These are phyloP conservation scores for Drosophila equinoxialis DNA, from an alignment of 1,140 invertebrate genomes.

Conservation along the genomic window DNA sequence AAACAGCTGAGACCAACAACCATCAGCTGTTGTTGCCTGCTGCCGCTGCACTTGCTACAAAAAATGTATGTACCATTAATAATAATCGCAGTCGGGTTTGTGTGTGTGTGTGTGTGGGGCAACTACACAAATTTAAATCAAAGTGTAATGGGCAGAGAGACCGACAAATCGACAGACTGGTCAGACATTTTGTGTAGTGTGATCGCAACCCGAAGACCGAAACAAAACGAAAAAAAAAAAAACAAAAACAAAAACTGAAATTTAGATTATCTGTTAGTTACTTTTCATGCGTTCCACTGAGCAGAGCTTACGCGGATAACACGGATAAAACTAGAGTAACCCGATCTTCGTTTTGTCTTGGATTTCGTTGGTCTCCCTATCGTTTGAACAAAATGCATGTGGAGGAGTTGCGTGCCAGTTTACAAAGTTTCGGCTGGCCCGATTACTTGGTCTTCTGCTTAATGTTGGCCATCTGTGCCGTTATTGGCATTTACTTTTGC, in stretches of 20 bases:
- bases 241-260: constrained; percentile 25
- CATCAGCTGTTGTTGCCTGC: constrained; percentile 7
- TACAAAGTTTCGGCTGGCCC: constrained; percentile 87
- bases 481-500: constrained; percentile 91
- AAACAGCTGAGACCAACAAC: constrained; percentile 13
- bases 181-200: neutral
- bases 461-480: constrained; percentile 89
- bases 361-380: too few relatives aligned
- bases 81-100: constrained; percentile 17
- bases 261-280: constrained; percentile 48
- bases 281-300: constrained; percentile 61
- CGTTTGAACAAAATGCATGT: constrained; percentile 82
- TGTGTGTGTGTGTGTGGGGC: constrained; percentile 1
- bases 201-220: constrained; percentile 3
- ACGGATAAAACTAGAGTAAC: too few relatives aligned
- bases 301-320: constrained; percentile 41
- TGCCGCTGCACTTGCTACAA: neutral
- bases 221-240: constrained; percentile 1
- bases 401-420: constrained; percentile 85
- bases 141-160: constrained; percentile 2
- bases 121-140: constrained; percentile 47
- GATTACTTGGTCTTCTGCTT: constrained; percentile 89
- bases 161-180: neutral
- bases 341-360: constrained; percentile 10
- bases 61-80: constrained; percentile 14